A percentile compares a stretch with the other conserved stretches of the same genome.
These are phyloP conservation scores for Struthidea cinerea DNA, from an alignment of 2,113 vertebrate species.

Conservation along the genomic window DNA sequence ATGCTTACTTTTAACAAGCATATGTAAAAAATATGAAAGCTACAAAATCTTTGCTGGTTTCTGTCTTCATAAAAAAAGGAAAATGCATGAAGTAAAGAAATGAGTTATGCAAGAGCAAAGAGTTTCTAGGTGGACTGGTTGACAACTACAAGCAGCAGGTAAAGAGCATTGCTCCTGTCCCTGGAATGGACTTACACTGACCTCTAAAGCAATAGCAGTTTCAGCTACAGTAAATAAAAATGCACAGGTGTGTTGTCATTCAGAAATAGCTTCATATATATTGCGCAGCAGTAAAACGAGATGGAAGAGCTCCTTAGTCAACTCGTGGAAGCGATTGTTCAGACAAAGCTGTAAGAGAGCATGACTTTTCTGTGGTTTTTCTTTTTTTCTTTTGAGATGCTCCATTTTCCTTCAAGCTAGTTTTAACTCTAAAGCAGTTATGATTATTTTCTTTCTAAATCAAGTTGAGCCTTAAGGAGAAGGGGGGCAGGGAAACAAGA, in stretches of 20 bases:
- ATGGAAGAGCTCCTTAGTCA: background rate
- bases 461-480: background rate
- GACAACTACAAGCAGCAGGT: background rate
- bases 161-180: background rate
- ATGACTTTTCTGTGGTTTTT: background rate
- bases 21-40: background rate
- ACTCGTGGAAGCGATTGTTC: background rate
- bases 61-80: background rate
- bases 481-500: background rate
- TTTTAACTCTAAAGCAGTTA: background rate
- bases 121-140: background rate
- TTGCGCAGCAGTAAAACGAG: background rate
- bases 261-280: background rate
- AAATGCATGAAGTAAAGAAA: background rate
- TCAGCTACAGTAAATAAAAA: background rate
- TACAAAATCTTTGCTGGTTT: background rate
- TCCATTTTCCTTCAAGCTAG: background rate
- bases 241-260: background rate
- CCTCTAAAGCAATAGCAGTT: background rate
- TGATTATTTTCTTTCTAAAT: slow-evolving; percentile 15
- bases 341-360: background rate
- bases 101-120: background rate
- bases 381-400: background rate
- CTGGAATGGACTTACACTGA: background rate
- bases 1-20: background rate